These are phyloP conservation scores for Temnothorax ravouxi DNA, from an alignment of 2,888 invertebrate genomes.

Conservation along the genomic window DNA sequence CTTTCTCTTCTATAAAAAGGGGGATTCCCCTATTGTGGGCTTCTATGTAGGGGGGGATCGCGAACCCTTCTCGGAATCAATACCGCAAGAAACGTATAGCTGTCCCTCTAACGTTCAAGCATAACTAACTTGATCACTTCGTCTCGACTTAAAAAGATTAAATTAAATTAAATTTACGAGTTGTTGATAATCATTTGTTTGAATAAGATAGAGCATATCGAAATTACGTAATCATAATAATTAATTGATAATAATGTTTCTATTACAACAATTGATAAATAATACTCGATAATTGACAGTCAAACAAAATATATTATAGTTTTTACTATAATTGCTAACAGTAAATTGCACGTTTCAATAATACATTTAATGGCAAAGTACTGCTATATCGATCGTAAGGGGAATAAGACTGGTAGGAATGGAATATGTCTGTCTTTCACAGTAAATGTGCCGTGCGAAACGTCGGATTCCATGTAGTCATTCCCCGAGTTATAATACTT, in stretches of 20 bases:
- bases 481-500: constrained; percentile 26
- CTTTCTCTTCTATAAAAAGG: not conserved
- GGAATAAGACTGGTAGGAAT: constrained; percentile 4
- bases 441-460: constrained; percentile 49
- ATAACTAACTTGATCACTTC: not conserved
- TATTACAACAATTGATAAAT: not conserved
- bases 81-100: constrained; percentile 55
- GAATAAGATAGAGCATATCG: not conserved
- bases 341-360: not conserved
- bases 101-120: not conserved
- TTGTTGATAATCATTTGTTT: not conserved
- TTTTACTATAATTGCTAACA: not conserved
- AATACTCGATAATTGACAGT: not conserved
- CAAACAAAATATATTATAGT: not conserved
- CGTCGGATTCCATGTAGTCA: constrained; percentile 7
- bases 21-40: constrained; percentile 9
- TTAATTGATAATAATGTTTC: not conserved
- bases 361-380: constrained; percentile 5
- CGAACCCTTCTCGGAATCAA: constrained; percentile 64
- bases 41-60: constrained; percentile 19
- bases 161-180: constrained; percentile 19
- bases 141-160: constrained; percentile 1
- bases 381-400: not conserved
- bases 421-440: not conserved
- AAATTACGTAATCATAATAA: not conserved